Conservation (phyloP, 2,113 vertebrate species). For the Sitta europaea region DNA sequence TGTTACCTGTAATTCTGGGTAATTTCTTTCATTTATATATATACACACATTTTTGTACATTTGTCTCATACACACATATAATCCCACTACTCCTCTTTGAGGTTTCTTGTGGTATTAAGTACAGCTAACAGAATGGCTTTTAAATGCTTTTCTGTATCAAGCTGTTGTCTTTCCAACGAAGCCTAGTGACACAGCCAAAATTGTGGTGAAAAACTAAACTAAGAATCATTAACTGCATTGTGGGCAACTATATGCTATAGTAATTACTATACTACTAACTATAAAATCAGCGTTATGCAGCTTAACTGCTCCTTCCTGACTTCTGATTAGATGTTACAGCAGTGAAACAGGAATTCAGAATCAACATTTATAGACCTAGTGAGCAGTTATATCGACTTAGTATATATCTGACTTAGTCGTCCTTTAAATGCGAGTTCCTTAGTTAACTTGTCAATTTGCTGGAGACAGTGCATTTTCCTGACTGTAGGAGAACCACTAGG, state of each 20-base stretch:
- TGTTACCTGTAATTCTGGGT: background rate
- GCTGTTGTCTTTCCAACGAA: background rate
- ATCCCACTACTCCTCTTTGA: background rate
- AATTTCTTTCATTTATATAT: background rate
- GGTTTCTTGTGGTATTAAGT: background rate
- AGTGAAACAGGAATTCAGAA: background rate
- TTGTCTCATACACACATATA: background rate
- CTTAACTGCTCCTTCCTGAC: background rate
- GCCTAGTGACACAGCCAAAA: background rate
- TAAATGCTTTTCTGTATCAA: background rate
- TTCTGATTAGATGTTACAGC: background rate
- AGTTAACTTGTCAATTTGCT: background rate
- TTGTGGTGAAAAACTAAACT: background rate
- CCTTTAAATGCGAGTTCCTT: background rate
- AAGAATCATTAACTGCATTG: background rate
- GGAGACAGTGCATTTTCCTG: background rate
- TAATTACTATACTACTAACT: background rate
- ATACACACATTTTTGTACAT: background rate
- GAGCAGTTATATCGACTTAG: background rate
- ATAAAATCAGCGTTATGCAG: background rate
- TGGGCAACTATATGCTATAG: background rate
- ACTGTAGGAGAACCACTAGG: slow-evolving; percentile 2
- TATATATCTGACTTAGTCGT: background rate
- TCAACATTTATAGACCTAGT: background rate
- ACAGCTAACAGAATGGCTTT: background rate